Percentiles rank a stretch among this genome's conserved stretches.
Conservation (phyloP, 2,797 vertebrate genomes). For the Poeciliopsis gracilis region DNA sequence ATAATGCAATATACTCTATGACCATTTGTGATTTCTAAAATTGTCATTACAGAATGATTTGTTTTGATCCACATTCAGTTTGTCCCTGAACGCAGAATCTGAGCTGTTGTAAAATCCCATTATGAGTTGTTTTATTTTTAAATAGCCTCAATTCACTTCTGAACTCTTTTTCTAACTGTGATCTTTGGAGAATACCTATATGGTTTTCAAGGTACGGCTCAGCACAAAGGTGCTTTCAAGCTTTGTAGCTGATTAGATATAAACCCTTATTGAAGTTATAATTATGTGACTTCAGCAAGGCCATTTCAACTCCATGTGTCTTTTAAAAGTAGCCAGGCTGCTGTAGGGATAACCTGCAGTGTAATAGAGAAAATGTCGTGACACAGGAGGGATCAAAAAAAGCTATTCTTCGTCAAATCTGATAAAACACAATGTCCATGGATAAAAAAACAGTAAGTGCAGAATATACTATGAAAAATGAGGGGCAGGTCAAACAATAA, state of each 20-base stretch:
- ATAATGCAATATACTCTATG: not conserved
- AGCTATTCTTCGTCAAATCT: not conserved
- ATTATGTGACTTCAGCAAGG: slow-evolving; percentile 5
- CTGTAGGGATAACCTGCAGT: not conserved
- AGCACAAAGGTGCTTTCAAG: not conserved
- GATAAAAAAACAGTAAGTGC: not conserved
- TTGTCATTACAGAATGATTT: not conserved
- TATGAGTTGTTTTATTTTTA: not conserved
- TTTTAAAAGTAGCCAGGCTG: slow-evolving; percentile 8
- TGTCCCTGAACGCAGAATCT: not conserved
- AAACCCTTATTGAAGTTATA: slow-evolving; percentile 6
- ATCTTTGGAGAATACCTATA: not conserved
- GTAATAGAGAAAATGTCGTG: not conserved
- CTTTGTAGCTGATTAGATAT: slow-evolving; percentile 3
- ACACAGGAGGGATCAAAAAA: not conserved
- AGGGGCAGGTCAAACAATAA: slow-evolving; percentile 5
- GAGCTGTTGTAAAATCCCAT: not conserved
- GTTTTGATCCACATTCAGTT: not conserved
- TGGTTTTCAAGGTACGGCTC: not conserved
- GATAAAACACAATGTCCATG: not conserved
- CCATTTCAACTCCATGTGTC: slow-evolving; percentile 8
- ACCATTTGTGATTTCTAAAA: not conserved
- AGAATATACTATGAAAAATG: not conserved
- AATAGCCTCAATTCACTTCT: not conserved
- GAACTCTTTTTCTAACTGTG: not conserved